Evolutionary conservation across 2,797 vertebrate genomes (phyloP).

Genomic region (Propithecus perrieri): DNA sequence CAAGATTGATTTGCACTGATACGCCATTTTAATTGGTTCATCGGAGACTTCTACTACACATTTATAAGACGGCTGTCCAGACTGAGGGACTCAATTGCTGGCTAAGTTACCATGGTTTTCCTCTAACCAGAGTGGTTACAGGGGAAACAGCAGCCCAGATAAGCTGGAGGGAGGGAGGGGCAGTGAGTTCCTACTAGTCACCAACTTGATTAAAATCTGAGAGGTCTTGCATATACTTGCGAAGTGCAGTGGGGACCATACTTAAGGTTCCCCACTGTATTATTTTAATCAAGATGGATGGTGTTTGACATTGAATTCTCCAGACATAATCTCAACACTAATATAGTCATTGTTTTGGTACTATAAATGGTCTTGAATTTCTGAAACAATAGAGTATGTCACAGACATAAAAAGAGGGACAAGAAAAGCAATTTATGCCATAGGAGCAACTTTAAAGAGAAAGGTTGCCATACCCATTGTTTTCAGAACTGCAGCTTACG

Average conservation of each 20-base stretch:
- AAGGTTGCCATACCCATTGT: background rate
- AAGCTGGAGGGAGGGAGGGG: background rate
- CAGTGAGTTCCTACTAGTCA: background rate
- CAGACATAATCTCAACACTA: background rate
- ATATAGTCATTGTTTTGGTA: background rate
- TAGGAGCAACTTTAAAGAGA: background rate
- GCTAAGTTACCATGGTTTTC: background rate
- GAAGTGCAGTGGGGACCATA: background rate
- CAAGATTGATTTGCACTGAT: background rate
- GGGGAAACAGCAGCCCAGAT: background rate
- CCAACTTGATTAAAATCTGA: background rate
- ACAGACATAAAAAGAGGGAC: background rate
- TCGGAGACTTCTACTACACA: background rate
- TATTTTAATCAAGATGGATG: conserved; percentile 10
- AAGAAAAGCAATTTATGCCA: background rate
- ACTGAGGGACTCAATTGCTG: background rate
- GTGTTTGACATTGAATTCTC: conserved; percentile 46
- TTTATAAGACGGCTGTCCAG: background rate
- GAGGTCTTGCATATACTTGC: background rate
- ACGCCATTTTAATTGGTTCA: background rate
- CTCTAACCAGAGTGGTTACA: background rate
- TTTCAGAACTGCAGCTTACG: background rate
- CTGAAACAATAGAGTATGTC: conserved; percentile 28
- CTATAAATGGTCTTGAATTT: conserved; percentile 20
- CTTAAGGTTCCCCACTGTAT: background rate